Conservation (phyloP, 2,113 vertebrate species). For the Oxyura jamaicensis region DNA sequence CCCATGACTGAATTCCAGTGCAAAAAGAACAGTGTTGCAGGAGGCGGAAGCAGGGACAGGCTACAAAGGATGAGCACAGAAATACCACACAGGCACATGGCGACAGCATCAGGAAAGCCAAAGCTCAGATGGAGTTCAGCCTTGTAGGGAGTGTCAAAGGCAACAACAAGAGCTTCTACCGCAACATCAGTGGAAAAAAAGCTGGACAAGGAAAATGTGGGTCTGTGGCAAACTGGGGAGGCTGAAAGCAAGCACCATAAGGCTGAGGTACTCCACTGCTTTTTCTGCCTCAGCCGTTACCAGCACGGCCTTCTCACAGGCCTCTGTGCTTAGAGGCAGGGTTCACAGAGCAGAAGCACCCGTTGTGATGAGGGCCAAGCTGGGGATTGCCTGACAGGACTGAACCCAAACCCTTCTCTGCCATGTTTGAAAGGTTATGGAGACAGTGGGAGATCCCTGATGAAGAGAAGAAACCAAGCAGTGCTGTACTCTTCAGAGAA, state of each 20-base stretch:
- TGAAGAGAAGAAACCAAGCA: background rate
- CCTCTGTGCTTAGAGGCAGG: background rate
- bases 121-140: background rate
- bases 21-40: background rate
- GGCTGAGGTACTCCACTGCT: rapidly evolving
- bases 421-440: background rate
- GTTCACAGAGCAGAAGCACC: background rate
- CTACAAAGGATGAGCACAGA: background rate
- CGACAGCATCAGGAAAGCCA: background rate
- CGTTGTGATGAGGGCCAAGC: background rate
- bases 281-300: background rate
- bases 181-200: background rate
- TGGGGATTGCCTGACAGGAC: background rate
- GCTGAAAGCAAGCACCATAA: background rate
- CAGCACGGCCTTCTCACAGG: background rate
- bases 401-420: background rate
- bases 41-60: background rate
- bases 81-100: rapidly evolving
- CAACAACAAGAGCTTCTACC: background rate
- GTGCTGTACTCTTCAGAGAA: background rate
- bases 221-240: background rate
- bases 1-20: background rate
- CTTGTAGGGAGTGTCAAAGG: background rate
- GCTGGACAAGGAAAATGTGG: background rate
- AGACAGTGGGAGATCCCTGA: background rate